phyloP scores from a whole-genome alignment of 1,140 invertebrate species.

The Caenorhabditis latens region DNA sequence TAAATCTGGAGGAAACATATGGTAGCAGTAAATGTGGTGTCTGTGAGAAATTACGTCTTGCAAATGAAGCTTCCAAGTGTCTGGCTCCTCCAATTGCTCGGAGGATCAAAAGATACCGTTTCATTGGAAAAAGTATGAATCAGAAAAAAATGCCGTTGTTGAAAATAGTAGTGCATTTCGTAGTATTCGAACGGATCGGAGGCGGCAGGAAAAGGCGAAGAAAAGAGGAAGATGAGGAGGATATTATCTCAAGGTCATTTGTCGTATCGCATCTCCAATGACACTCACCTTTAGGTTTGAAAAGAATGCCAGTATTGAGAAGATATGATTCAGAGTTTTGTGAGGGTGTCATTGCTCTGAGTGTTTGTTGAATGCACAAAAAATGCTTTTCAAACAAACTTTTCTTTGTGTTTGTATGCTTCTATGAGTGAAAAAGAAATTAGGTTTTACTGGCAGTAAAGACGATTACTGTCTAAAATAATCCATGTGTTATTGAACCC shows the following conservation, averaged over 20 bases:
- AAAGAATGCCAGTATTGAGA: background rate
- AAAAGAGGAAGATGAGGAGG: constrained; percentile 2
- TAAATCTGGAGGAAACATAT: constrained; percentile 50
- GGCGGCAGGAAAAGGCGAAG: background rate
- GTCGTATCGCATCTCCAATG: constrained; percentile 18
- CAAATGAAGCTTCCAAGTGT: background rate
- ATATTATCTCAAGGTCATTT: constrained; percentile 53
- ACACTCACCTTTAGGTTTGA: constrained; percentile 24
- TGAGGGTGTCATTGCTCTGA: constrained; percentile 49
- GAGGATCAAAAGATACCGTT: background rate
- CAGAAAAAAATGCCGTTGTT: constrained; percentile 17
- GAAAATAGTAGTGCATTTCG: background rate
- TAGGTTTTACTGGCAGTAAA: background rate
- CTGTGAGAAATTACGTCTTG: constrained; percentile 17
- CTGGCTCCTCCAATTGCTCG: background rate
- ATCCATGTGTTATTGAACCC: too few relatives aligned
- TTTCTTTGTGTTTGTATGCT: constrained; percentile 1
- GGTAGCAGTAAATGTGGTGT: constrained; percentile 5
- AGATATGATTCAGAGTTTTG: constrained; percentile 51
- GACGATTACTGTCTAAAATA: too few relatives aligned
- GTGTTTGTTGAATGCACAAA: constrained; percentile 37
- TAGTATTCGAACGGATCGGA: background rate
- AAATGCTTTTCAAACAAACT: constrained; percentile 37
- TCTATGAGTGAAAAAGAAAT: background rate
- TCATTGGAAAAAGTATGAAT: background rate